A percentile compares a stretch with the other conserved stretches of the same genome.
These are phyloP conservation scores for Meloidogyne floridensis DNA, from an alignment of 1,140 invertebrate species.

Conservation along the genomic window DNA sequence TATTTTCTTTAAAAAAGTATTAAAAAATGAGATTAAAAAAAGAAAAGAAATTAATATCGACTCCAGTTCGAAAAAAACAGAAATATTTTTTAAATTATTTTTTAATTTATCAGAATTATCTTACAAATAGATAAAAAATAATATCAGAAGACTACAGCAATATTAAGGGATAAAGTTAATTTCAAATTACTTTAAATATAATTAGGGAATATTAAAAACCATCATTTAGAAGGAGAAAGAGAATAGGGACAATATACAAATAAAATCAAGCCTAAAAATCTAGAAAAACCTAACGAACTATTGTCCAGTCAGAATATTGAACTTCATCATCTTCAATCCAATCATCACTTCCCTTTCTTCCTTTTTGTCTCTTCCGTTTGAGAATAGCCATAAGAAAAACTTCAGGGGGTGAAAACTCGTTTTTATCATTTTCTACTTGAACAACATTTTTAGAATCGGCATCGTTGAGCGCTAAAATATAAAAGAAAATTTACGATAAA, in stretches of 20 bases:
- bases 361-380: conserved; percentile 23
- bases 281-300: background rate
- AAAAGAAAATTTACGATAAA: no score
- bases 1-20: background rate
- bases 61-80: background rate
- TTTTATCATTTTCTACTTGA: conserved; percentile 26
- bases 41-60: background rate
- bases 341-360: background rate
- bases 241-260: background rate
- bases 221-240: background rate
- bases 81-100: background rate
- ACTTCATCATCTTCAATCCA: background rate
- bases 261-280: background rate
- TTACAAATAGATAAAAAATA: background rate
- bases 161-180: background rate
- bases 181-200: background rate
- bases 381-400: conserved; percentile 18
- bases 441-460: conserved; percentile 20
- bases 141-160: background rate
- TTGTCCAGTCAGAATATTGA: conserved; percentile 6
- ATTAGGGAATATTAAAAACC: background rate
- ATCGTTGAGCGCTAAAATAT: conserved; percentile 17
- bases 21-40: background rate
- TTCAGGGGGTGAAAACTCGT: conserved; percentile 24
- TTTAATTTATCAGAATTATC: background rate